Evolutionary conservation across 2,888 invertebrate genomes (phyloP).

Genomic region (Dimorphilus gyrociliatus): DNA sequence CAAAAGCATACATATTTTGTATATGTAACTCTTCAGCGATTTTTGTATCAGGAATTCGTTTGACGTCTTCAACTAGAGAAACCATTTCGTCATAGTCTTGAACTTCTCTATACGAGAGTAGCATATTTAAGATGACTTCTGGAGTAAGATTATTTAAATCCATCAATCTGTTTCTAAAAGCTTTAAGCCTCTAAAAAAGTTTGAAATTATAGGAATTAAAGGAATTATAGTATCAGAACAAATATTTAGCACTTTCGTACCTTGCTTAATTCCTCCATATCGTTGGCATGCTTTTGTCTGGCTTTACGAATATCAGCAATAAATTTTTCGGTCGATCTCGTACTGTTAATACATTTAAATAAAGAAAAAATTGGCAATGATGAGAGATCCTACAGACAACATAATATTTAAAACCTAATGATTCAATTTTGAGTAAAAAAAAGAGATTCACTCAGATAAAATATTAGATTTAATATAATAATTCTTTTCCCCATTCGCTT

Average conservation of each 20-base stretch:
- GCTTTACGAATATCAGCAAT: slow-evolving; percentile 77
- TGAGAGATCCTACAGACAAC: too few species aligned
- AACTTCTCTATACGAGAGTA: slow-evolving; percentile 53
- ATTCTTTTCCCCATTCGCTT: too few species aligned
- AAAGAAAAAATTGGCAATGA: too few species aligned
- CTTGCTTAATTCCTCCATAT: slow-evolving; percentile 52
- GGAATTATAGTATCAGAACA: neutral
- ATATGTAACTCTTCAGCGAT: slow-evolving; percentile 63
- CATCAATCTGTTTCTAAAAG: slow-evolving; percentile 78
- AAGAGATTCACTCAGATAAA: too few species aligned
- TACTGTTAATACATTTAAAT: slow-evolving; percentile 21
- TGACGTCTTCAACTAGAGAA: slow-evolving; percentile 77
- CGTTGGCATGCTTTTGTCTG: slow-evolving; percentile 63
- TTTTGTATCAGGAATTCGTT: slow-evolving; percentile 57
- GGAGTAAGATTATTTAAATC: slow-evolving; percentile 90
- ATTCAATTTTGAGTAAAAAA: too few species aligned
- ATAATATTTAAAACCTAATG: too few species aligned
- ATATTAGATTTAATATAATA: too few species aligned
- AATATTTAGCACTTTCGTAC: slow-evolving; percentile 11
- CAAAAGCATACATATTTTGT: slow-evolving; percentile 84
- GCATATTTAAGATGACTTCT: slow-evolving; percentile 83
- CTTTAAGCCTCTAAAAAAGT: slow-evolving; percentile 51
- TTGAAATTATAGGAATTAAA: too few species aligned
- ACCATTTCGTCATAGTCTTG: slow-evolving; percentile 92
- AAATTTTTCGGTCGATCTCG: slow-evolving; percentile 69